phyloP scores from a whole-genome alignment of 2,888 invertebrate genomes.

The Malacosoma neustria region DNA sequence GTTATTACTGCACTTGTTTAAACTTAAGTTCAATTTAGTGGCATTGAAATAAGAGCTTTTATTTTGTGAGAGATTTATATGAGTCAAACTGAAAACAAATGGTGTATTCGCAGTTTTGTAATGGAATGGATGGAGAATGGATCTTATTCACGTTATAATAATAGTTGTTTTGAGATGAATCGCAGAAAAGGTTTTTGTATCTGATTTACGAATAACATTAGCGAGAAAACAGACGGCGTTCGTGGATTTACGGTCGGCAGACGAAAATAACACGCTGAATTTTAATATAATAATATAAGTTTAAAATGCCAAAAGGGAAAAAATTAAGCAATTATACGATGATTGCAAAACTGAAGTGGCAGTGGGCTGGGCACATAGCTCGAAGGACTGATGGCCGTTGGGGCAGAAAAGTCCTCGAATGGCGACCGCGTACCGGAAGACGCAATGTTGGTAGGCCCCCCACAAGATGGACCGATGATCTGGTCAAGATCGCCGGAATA shows the following conservation, averaged over 20 bases:
- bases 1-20: too few relatives aligned
- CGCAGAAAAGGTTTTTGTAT: constrained; percentile 4
- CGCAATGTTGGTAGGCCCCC: too few relatives aligned
- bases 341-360: too few relatives aligned
- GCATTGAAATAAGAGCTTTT: not conserved
- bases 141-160: not conserved
- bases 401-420: too few relatives aligned
- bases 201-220: constrained; percentile 58
- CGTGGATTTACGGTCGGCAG: constrained; percentile 34
- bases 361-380: too few relatives aligned
- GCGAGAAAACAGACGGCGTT: constrained; percentile 24
- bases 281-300: too few relatives aligned
- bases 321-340: too few relatives aligned
- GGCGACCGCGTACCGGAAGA: too few relatives aligned
- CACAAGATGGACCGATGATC: too few relatives aligned
- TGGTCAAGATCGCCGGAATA: too few relatives aligned
- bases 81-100: not conserved
- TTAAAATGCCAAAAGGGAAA: too few relatives aligned
- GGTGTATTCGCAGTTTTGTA: not conserved
- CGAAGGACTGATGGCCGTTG: too few relatives aligned
- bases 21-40: not conserved
- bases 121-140: not conserved
- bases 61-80: not conserved
- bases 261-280: constrained; percentile 39
- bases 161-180: not conserved